Conservation (phyloP, 2,888 invertebrate species). For the Spisula subtruncata region DNA sequence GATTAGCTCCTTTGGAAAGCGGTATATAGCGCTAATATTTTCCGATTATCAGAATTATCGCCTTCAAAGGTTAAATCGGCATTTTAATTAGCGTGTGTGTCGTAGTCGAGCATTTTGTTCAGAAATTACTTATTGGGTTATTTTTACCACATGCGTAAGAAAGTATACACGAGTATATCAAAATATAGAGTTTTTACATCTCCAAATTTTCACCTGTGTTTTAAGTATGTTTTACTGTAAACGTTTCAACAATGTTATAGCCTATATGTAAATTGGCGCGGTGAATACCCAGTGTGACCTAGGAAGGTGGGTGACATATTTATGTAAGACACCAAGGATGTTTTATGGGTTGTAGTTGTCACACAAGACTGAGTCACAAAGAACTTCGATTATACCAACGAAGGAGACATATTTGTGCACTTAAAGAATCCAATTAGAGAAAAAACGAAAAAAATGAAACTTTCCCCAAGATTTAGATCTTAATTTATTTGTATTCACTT, state of each 20-base stretch:
- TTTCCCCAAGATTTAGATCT: neutral
- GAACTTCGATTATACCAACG: neutral
- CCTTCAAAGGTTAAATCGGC: too few species aligned
- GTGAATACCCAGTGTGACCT: neutral
- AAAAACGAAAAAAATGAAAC: conserved; percentile 19
- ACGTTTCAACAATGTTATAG: neutral
- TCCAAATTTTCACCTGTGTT: too few species aligned
- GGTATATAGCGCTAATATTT: too few species aligned
- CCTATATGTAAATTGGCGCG: neutral
- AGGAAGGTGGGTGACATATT: neutral
- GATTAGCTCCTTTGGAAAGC: too few species aligned
- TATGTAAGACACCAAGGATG: neutral
- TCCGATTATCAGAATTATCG: too few species aligned
- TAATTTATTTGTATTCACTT: conserved; percentile 8
- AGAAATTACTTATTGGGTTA: too few species aligned
- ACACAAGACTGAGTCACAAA: neutral
- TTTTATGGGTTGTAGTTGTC: neutral
- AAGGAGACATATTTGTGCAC: neutral
- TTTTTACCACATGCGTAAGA: too few species aligned
- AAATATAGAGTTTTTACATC: too few species aligned
- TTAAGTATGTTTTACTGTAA: too few species aligned
- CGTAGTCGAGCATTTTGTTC: too few species aligned
- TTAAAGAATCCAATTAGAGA: conserved; percentile 5
- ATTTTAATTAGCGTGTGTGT: too few species aligned
- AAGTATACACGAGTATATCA: too few species aligned